phyloP scores from a whole-genome alignment of 2,113 vertebrate genomes.

The Plectropomus leopardus region DNA sequence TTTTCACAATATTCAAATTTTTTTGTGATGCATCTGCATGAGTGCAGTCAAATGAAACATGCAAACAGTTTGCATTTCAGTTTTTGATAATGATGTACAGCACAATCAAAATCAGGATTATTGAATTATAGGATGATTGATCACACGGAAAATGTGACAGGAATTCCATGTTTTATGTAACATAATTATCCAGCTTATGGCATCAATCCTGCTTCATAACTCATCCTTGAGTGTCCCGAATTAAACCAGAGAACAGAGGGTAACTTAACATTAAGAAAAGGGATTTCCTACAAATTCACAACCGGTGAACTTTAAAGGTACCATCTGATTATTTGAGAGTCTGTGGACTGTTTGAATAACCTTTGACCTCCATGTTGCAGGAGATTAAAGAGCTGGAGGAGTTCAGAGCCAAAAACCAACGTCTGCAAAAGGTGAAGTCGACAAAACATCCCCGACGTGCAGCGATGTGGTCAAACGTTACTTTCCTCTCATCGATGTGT shows the following conservation, averaged over 20 bases:
- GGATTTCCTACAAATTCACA: not conserved
- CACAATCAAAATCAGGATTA: not conserved
- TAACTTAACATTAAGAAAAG: not conserved
- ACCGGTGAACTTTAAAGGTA: not conserved
- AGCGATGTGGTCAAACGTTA: not conserved
- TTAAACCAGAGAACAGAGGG: not conserved
- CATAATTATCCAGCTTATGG: not conserved
- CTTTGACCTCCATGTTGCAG: conserved; percentile 73
- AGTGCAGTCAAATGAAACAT: not conserved
- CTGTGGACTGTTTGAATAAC: not conserved
- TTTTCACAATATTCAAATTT: too few species aligned
- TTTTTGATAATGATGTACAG: not conserved
- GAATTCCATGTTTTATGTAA: not conserved
- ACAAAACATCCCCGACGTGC: not conserved
- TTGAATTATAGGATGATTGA: not conserved
- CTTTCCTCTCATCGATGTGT: not conserved
- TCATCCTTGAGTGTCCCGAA: not conserved
- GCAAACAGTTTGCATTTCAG: not conserved
- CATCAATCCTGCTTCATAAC: not conserved
- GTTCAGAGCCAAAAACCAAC: conserved; percentile 96
- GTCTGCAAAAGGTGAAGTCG: conserved; percentile 87
- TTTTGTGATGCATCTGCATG: too few species aligned
- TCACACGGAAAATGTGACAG: not conserved
- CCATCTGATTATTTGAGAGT: not conserved
- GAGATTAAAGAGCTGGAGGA: conserved; percentile 95